Base-by-base conservation (phyloP, 2,113 vertebrate genomes). In the Limanda limanda region DNA sequence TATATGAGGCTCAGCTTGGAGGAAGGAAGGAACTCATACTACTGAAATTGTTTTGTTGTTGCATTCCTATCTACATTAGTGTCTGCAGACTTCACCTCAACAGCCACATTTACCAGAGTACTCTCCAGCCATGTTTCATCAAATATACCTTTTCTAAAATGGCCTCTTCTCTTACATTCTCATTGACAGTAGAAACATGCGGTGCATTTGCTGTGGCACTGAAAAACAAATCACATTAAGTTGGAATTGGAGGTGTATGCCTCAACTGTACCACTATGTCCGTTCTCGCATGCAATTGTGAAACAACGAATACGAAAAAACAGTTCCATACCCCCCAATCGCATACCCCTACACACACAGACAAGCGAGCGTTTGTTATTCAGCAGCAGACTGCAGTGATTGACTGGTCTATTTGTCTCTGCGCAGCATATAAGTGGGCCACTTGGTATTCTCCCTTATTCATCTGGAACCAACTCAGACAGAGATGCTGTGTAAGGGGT, bases 401-500 rank as follows among this genome's bases (percentile, higher is more conserved):
- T 92, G 92, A 93, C 91, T 93, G 90, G 90, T 92, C 90, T 88
- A 91, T 91, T 91, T 92, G 86, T 91, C 83, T 91, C 84, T 83
- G 88, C 72, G 58, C 86, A 87, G 89, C 83, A 64, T 89, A 87
- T 92, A 91, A 93, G 87, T 89, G 90, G 86, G 88, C 85, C 91
- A 92, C 91, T 93, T 93, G 91, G 85, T 93, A 91, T 92, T 89
- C 91, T 88, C 89, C 85, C 83, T 90, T 90, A 88, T 92, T 92
- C 89, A 87, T 89, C 89, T 91, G 81, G 87, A 91, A 89, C 76
- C 84, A 64, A 56, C 86, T 82, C 83, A 88, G 89, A 86, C 85
- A 86, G 90, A 88, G 83, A 82, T 88, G 84, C 87, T 88, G 90
- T 90, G 87, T 79, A 88, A 92, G 80, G 74, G 78, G 40, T 72